Conservation (phyloP, 2,888 invertebrate species). For the Drosophila longiperda region DNA sequence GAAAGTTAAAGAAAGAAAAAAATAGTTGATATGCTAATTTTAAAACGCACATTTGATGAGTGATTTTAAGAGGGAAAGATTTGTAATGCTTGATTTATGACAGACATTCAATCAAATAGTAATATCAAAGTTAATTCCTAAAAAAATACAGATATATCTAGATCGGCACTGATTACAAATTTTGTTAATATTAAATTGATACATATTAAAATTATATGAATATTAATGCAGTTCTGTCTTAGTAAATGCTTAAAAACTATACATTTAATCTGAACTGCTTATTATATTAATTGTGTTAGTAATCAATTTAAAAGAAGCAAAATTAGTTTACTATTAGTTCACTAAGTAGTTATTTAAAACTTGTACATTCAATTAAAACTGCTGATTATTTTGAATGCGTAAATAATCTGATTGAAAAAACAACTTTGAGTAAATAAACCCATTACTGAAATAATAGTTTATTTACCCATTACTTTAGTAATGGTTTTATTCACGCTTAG, state of each 20-base stretch:
- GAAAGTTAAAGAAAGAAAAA: background rate
- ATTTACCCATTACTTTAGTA: background rate
- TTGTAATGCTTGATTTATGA: background rate
- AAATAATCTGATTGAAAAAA: background rate
- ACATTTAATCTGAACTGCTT: background rate
- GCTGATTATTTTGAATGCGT: background rate
- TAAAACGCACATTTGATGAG: background rate
- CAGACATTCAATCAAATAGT: background rate
- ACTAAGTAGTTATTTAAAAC: background rate
- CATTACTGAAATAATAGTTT: background rate
- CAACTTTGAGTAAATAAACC: background rate
- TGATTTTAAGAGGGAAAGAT: background rate
- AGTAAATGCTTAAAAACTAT: too few relatives aligned
- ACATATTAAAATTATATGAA: background rate
- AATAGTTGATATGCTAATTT: background rate
- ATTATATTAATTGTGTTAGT: conserved; percentile 19
- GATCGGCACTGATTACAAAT: background rate
- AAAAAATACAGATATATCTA: background rate
- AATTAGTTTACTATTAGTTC: background rate
- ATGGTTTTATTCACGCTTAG: background rate
- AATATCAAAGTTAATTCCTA: background rate
- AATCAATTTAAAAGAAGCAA: conserved; percentile 20
- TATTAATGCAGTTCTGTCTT: background rate
- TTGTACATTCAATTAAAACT: background rate
- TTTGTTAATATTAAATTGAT: too few relatives aligned